Evolutionary conservation across 2,113 vertebrate genomes (phyloP), one percentile per base, ranked within the genome.

Genomic region (Etheostoma cragini): DNA sequence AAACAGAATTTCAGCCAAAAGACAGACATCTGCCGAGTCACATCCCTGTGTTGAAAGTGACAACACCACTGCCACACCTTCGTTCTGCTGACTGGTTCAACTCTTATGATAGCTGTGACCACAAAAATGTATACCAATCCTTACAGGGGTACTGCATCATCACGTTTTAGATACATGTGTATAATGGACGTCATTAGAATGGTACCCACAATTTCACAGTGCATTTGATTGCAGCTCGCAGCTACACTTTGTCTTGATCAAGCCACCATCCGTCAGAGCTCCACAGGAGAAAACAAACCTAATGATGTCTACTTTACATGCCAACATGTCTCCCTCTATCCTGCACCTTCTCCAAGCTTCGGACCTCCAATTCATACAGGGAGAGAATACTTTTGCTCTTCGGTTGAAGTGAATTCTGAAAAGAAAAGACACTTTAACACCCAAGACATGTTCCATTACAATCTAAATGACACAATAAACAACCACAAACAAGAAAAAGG

Each of bases 1-100:
- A 81, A 81, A 84, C 21, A 17, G 2, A 61, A 72, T 52, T 67
- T 62, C 30, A 17, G 69, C 76, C 83, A 86, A 82, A 85, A 72
- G 60, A 67, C 60, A 60, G 52, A 72, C 78, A 45, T 57, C 65
- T 70, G 84, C 87, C 79, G 54, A 74, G 50, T 76, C 67, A 33
- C 81, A 76, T 81, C 76, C 56, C 63, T 2, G 38, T 3, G 38
- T 24, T 52, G 62, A 58, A 52, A 33, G 16, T 24, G 33, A 58
- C 56, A 46, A 49, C 71, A 42, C 45, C 10, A 11, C 46, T 49
- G 42, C 50, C 19, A 49, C 72, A 71, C 33, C 49, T 35, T 26
- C 66, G 57, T 61, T 49, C 15, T 61, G 47, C 47, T 46, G 54
- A 80, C 11, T 73, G 75, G 6, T 22, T 47, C 66, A 1, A 0